Evolutionary conservation across 2,797 vertebrate species (phyloP).

Genomic region (Potorous gilbertii): DNA sequence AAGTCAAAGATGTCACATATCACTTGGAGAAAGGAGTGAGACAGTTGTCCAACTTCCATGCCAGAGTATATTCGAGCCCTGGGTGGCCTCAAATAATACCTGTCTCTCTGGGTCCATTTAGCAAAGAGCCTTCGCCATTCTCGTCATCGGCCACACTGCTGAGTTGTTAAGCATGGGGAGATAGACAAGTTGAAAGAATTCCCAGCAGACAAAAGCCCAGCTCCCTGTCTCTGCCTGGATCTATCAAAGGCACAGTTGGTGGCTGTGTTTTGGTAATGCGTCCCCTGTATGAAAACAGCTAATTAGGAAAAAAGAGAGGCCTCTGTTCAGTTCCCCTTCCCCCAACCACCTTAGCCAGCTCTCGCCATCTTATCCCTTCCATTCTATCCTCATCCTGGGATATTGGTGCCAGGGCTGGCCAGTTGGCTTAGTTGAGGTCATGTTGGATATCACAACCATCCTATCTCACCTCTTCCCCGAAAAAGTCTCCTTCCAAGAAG

Average conservation of each 20-base stretch:
- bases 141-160: slow-evolving; percentile 65
- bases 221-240: slow-evolving; percentile 85
- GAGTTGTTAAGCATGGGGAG: slow-evolving; percentile 75
- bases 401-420: slow-evolving; percentile 84
- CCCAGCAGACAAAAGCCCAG: slow-evolving; percentile 81
- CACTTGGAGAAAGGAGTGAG: slow-evolving; percentile 11
- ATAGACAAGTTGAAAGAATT: slow-evolving; percentile 81
- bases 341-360: slow-evolving; percentile 62
- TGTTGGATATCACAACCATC: slow-evolving; percentile 9
- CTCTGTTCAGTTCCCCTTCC: slow-evolving; percentile 65
- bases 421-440: slow-evolving; percentile 71
- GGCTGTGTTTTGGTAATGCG: slow-evolving; percentile 92
- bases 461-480: slow-evolving; percentile 56
- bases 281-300: slow-evolving; percentile 91
- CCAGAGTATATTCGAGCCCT: slow-evolving; percentile 31
- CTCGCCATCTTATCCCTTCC: slow-evolving; percentile 83
- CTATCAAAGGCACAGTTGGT: slow-evolving; percentile 96
- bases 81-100: slow-evolving; percentile 57
- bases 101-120: slow-evolving; percentile 56
- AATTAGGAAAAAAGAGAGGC: slow-evolving; percentile 89
- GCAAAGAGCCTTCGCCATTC: slow-evolving; percentile 45
- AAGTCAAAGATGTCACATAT: not conserved
- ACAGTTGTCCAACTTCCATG: slow-evolving; percentile 25
- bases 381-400: slow-evolving; percentile 76
- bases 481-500: slow-evolving; percentile 57